Evolutionary conservation across 1,140 invertebrate species (phyloP).

Genomic region (Caerostris darwini): DNA sequence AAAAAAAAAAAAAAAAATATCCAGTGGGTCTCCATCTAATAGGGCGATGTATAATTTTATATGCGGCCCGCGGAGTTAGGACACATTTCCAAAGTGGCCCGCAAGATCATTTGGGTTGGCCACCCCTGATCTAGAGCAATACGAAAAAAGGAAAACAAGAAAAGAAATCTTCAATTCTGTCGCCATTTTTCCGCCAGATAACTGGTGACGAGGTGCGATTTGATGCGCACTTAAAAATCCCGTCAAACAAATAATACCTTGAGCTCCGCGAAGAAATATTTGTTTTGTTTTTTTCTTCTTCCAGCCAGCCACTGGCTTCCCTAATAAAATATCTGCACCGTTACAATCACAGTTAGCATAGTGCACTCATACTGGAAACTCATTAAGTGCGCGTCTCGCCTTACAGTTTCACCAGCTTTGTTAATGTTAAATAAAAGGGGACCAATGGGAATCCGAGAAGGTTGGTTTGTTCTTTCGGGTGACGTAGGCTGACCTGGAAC

Average conservation of each 20-base stretch:
- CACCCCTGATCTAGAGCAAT: no score
- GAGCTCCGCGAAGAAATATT: neutral
- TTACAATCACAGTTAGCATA: neutral
- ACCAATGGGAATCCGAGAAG: neutral
- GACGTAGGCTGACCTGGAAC: constrained; percentile 30
- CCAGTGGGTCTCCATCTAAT: no score
- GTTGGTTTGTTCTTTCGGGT: neutral
- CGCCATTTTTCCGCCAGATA: neutral
- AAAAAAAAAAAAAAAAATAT: no score
- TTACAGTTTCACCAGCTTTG: constrained; percentile 22
- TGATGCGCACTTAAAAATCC: constrained; percentile 14
- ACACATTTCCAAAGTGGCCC: no score
- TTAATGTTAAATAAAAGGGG: neutral
- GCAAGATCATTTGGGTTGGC: no score
- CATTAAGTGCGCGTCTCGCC: neutral
- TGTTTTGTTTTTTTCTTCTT: constrained; percentile 28
- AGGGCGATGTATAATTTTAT: no score
- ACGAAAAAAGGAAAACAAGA: no score
- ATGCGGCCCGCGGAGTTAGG: no score
- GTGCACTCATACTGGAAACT: neutral
- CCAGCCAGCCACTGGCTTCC: neutral
- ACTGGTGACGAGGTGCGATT: constrained; percentile 25
- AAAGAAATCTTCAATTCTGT: neutral
- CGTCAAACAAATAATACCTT: constrained; percentile 41
- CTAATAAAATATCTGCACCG: neutral